Percentiles rank a stretch among this genome's conserved stretches.
phyloP scores from a whole-genome alignment of 1,140 invertebrate genomes.

The Monochamus saltuarius region DNA sequence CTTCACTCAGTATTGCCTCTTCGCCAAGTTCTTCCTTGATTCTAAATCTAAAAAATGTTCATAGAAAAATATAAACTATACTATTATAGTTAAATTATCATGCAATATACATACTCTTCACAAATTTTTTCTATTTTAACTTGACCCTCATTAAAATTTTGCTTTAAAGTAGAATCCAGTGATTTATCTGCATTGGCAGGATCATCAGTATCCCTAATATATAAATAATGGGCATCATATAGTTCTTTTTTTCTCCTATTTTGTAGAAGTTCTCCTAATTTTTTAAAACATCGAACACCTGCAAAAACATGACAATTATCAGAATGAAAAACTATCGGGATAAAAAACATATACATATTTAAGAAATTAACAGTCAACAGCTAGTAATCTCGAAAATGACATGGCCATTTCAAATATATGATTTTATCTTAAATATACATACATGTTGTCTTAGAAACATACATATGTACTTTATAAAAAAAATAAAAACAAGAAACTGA shows the following conservation, averaged over 20 bases:
- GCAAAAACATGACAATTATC: no score
- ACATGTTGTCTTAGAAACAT: no score
- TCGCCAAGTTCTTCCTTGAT: conserved; percentile 28
- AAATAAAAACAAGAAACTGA: no score
- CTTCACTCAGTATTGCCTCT: conserved; percentile 12
- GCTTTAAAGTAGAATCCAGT: conserved; percentile 53
- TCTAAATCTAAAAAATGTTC: conserved; percentile 24
- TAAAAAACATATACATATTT: no score
- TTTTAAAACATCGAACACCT: conserved; percentile 58
- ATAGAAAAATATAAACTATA: conserved; percentile 9
- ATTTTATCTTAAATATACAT: no score
- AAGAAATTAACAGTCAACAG: no score
- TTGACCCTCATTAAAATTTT: conserved; percentile 52
- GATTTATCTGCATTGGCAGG: conserved; percentile 54
- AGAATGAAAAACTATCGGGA: no score
- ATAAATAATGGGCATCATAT: conserved; percentile 54
- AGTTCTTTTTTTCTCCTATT: conserved; percentile 56
- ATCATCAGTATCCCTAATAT: conserved; percentile 54
- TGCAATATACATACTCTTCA: conserved; percentile 50
- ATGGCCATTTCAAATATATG: no score
- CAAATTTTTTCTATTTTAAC: conserved; percentile 55
- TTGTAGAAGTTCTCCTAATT: conserved; percentile 58
- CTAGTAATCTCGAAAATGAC: no score
- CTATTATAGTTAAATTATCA: conserved; percentile 12
- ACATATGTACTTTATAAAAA: no score